A percentile compares a stretch with the other conserved stretches of the same genome.
These are phyloP conservation scores for Colistium nudipinnis DNA, from an alignment of 2,113 vertebrate genomes.

Conservation along the genomic window DNA sequence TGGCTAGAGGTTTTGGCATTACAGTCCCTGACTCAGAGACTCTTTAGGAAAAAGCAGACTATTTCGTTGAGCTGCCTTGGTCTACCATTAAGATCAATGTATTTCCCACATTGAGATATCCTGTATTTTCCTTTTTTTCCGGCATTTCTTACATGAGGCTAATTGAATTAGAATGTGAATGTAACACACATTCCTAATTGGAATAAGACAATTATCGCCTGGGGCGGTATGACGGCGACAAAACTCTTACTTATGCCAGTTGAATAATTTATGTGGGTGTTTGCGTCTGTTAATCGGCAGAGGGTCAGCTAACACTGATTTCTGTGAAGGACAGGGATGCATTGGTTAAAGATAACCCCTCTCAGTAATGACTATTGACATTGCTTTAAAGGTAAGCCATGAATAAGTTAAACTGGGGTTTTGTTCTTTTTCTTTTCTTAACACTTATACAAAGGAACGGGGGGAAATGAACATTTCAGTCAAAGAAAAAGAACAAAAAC, in stretches of 20 bases:
- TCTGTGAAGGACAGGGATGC: constrained; percentile 64
- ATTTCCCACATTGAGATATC: no score
- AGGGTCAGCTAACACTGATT: constrained; percentile 42
- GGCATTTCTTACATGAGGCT: neutral
- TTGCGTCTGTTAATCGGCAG: constrained; percentile 68
- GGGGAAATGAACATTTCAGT: constrained; percentile 14
- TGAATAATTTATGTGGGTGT: constrained; percentile 63
- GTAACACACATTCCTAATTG: neutral
- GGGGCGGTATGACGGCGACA: constrained; percentile 16
- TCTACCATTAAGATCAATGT: no score
- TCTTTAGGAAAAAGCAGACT: neutral
- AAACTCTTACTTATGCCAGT: constrained; percentile 14
- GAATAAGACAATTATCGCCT: neutral
- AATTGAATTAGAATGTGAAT: neutral
- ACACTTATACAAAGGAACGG: constrained; percentile 27
- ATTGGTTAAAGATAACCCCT: constrained; percentile 69
- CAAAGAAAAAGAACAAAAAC: constrained; percentile 15
- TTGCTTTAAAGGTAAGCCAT: constrained; percentile 67
- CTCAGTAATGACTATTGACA: constrained; percentile 80
- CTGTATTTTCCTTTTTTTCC: no score
- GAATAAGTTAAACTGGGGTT: constrained; percentile 52
- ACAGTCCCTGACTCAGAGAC: neutral
- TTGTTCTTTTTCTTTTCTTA: constrained; percentile 27
- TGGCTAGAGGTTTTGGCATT: neutral
- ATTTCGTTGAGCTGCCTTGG: neutral